Conservation (phyloP, 1,140 invertebrate species). For the Papilio polyxenes region DNA sequence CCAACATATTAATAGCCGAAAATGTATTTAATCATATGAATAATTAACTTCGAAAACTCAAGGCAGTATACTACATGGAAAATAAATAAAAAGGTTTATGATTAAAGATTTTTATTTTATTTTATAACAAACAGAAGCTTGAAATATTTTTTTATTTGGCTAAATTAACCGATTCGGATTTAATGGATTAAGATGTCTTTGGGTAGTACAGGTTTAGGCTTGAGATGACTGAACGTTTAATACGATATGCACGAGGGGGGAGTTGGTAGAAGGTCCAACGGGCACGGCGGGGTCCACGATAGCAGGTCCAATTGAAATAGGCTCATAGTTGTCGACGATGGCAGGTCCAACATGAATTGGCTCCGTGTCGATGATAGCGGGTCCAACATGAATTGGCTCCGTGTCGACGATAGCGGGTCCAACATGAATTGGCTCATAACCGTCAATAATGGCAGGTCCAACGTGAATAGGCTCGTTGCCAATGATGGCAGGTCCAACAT, state of each 20-base stretch:
- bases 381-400: constrained; percentile 40
- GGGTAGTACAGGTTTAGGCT: neutral
- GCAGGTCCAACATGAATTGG: constrained; percentile 44
- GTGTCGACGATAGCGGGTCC: constrained; percentile 43
- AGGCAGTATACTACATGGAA: no score
- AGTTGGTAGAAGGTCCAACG: constrained; percentile 35
- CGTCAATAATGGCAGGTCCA: neutral
- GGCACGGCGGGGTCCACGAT: constrained; percentile 45
- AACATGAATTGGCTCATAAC: constrained; percentile 37
- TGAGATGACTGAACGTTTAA: constrained; percentile 50
- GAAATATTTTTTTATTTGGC: neutral
- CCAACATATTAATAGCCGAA: no score
- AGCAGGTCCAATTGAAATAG: constrained; percentile 41
- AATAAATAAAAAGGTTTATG: neutral
- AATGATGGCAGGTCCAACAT: constrained; percentile 36
- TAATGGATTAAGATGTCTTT: neutral
- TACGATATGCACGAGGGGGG: constrained; percentile 67
- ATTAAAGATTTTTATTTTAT: neutral
- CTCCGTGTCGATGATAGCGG: constrained; percentile 36
- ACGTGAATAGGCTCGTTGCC: neutral
- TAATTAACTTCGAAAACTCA: no score
- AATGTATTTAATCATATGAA: no score
- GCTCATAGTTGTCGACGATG: constrained; percentile 41
- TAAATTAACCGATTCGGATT: neutral
- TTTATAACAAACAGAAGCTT: neutral